phyloP scores from a whole-genome alignment of 1,140 invertebrate species.

The Drosophila parvula region DNA sequence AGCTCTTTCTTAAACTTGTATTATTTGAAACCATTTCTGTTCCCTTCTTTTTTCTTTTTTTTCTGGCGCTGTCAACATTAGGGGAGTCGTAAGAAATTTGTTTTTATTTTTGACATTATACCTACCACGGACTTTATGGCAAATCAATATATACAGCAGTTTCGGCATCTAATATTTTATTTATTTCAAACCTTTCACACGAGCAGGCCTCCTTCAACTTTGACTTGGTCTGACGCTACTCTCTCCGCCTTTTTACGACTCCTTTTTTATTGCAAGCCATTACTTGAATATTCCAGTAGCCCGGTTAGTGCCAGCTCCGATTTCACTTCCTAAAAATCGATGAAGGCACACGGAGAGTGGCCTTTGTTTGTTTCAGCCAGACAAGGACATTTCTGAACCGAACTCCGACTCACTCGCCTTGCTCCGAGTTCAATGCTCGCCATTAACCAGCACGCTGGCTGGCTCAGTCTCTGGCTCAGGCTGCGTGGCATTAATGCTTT shows the following conservation, averaged over 20 bases:
- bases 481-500: conserved; percentile 61
- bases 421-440: conserved; percentile 35
- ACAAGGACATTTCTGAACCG: conserved; percentile 31
- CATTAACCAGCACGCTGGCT: conserved; percentile 35
- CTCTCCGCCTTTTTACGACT: conserved; percentile 52
- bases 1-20: not conserved
- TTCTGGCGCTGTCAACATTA: conserved; percentile 2
- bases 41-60: not conserved
- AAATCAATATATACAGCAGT: conserved; percentile 40
- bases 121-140: conserved; percentile 21
- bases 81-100: conserved; percentile 5
- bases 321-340: conserved; percentile 41
- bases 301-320: conserved; percentile 44
- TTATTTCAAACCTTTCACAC: conserved; percentile 66
- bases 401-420: conserved; percentile 2
- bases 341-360: conserved; percentile 10
- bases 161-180: conserved; percentile 53
- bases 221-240: conserved; percentile 41
- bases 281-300: conserved; percentile 50
- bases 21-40: not conserved
- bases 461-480: conserved; percentile 18
- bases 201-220: conserved; percentile 45
- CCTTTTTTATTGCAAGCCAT: conserved; percentile 62
- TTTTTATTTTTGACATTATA: conserved; percentile 13
- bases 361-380: conserved; percentile 47